Percentiles rank a stretch among this genome's conserved stretches.
These are phyloP conservation scores for Meloidogyne hapla DNA, from an alignment of 1,140 invertebrate species.

Conservation along the genomic window DNA sequence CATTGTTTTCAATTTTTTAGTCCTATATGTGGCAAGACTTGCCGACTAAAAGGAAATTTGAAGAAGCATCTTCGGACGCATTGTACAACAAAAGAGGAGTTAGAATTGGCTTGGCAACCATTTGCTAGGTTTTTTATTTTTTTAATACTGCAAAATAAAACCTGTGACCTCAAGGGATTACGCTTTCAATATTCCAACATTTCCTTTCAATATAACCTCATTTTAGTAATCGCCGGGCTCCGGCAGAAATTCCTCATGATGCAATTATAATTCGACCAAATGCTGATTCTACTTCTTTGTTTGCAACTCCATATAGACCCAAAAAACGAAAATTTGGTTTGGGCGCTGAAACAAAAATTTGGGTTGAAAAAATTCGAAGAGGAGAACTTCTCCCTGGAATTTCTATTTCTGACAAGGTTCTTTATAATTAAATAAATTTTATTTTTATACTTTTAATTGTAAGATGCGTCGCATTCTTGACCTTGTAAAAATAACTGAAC, in stretches of 20 bases:
- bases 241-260: conserved; percentile 61
- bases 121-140: conserved; percentile 54
- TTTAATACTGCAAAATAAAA: not conserved
- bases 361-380: conserved; percentile 59
- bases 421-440: not conserved
- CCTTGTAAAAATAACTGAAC: conserved; percentile 42
- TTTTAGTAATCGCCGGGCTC: conserved; percentile 61
- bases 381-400: conserved; percentile 55
- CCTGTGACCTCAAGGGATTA: too few relatives aligned
- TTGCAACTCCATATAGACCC: conserved; percentile 50
- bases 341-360: conserved; percentile 47
- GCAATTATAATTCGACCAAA: conserved; percentile 59
- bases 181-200: too few relatives aligned
- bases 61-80: conserved; percentile 62
- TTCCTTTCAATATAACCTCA: too few relatives aligned
- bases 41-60: conserved; percentile 56
- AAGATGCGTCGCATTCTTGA: conserved; percentile 50
- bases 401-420: conserved; percentile 54
- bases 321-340: conserved; percentile 61
- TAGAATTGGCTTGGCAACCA: conserved; percentile 61
- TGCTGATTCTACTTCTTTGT: conserved; percentile 49
- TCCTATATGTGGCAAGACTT: conserved; percentile 60
- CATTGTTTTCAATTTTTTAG: not conserved
- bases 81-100: conserved; percentile 59
- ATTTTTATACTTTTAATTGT: conserved; percentile 30